Evolutionary conservation across 2,797 vertebrate genomes (phyloP), one percentile per base, ranked within the genome.

Genomic region (Microctenopoma steveboyesi): DNA sequence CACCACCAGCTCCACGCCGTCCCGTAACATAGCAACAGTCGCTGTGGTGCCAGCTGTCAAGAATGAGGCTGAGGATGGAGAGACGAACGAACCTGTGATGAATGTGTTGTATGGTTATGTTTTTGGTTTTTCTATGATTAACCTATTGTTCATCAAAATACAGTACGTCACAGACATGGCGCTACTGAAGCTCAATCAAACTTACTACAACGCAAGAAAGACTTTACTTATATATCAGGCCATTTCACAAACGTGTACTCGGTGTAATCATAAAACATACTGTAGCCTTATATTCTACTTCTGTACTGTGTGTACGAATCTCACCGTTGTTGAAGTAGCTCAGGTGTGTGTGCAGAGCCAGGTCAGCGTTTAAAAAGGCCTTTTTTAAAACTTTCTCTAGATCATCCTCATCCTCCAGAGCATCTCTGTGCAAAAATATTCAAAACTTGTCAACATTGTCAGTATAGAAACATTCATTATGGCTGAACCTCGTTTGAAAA

Each of bases 1-100:
- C 55, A 98, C 94, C 57, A 97, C 96, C 87, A 99, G 91, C 86
- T 99, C 96, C 47, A 96, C 93, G 0, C 96, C 94, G 3, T 97
- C 96, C 43, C 95, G 94, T 54, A 99, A 90, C 78, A 99, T 74
- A 66, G 96, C 97, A 89, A 98, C 96, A 1, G 97, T 99, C 7
- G 97, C 97, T 37, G 97, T 98, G 77, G 95, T 96, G 67, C 97
- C 97, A 5, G 95, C 93, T 2, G 74, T 94, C 85, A 94, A 72
- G 74, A 86, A 81, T 5, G 84, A 81, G 4, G 53, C 86, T 89
- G 67, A 0, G 15, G 12, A 28, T 42, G 15, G 49, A 2, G 39
- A 39, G 7, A 61, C 0, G 13, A 11, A 22, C 22, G 22, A 22
- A 22, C 22, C 22, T 2, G 22, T 22, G 22, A 22, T 22, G 22